Base-by-base conservation (phyloP, 2,113 vertebrate species). In the Gnathonemus echidnorhynchus region DNA sequence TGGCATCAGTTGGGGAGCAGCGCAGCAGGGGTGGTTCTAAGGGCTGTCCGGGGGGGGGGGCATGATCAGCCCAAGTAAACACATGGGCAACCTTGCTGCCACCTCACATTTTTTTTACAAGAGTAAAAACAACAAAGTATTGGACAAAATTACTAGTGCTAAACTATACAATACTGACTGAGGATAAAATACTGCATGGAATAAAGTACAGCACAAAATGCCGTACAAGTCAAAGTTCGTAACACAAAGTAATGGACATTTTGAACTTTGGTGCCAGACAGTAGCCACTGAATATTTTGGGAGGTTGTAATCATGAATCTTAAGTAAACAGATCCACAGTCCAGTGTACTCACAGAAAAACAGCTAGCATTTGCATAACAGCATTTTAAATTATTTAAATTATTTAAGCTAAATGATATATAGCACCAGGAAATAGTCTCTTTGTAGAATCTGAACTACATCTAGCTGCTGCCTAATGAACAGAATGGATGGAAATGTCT, bases 401-500 rank as follows among this genome's bases (percentile, higher is more conserved):
- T 3, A 74, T 31, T 74, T 74, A 74, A 11, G 70, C 11, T 15
- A 15, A 39, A 74, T 74, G n/a, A 39, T 6, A 77, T 77, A 77
- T 0, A 77, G 15, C 74, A 80, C 0, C 74, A 80, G 74, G 4
- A 80, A 80, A 80, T 80, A 39, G 74, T 19, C 31, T 80, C 74
- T 42, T 39, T 80, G 74, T 39, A 39, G 35, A 80, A 19, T 80
- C 35, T 70, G 62, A 70, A 31, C 62, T 31, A 70, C 62, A 70
- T 70, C 27, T 70, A 11, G 62, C 62, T 11, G n/a, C n/a, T 3
- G n/a, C 27, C 62, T 70, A 70, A 70, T 13, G 62, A 70, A 27
- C n/a, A 77, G 70, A 77, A 77, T 5, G 35, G 70, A 77, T 39
- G 46, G 19, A 86, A 86, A 86, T 86, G 48, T 91, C 88, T 46